Percentiles rank a stretch among this genome's conserved stretches.
Evolutionary conservation across 2,113 vertebrate species (phyloP).

Genomic region (Mustela nigripes): DNA sequence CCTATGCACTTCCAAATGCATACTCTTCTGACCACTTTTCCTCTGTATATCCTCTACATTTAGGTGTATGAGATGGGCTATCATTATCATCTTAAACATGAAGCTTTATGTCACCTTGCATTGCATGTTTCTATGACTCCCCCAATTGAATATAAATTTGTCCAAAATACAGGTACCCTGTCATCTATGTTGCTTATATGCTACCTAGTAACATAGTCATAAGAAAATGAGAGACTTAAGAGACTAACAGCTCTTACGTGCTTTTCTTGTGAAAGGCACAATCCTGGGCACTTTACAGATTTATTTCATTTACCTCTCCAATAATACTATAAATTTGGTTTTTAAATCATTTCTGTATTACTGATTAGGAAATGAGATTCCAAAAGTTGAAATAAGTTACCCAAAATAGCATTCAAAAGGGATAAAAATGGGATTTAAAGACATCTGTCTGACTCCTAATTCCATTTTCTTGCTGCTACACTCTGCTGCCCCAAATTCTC

Average conservation of each 20-base stretch:
- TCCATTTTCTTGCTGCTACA: slow-evolving; percentile 55
- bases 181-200: neutral
- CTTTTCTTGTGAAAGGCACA: neutral
- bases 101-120: neutral
- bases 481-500: slow-evolving; percentile 44
- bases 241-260: neutral
- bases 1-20: slow-evolving; percentile 13
- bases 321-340: neutral
- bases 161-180: neutral
- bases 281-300: neutral
- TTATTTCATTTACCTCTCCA: slow-evolving; percentile 32
- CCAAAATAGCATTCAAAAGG: neutral
- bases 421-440: slow-evolving; percentile 49
- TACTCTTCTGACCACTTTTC: neutral
- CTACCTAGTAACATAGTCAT: neutral
- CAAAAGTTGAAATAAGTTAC: slow-evolving; percentile 36
- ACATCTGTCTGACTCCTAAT: slow-evolving; percentile 41
- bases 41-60: neutral
- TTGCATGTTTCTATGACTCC: neutral
- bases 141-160: neutral
- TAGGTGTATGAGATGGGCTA: neutral
- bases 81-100: neutral
- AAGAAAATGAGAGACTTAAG: neutral
- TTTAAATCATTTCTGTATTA: slow-evolving; percentile 16
- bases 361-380: slow-evolving; percentile 55